Conservation (phyloP, 2,797 vertebrate species). For the Parambassis ranga region DNA sequence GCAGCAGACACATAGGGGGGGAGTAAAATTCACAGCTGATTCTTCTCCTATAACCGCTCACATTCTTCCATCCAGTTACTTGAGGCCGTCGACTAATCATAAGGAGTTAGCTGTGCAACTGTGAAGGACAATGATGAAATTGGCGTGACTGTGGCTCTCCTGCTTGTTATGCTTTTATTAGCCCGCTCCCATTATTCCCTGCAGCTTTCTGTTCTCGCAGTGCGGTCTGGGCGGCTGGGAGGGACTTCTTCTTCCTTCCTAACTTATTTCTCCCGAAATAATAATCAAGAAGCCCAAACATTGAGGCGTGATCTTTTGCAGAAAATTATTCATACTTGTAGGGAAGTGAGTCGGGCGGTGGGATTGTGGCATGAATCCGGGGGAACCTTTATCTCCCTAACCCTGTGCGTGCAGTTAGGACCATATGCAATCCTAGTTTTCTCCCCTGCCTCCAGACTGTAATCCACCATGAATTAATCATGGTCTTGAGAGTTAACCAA, state of each 20-base stretch:
- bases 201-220: constrained; percentile 31
- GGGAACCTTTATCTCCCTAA: constrained; percentile 74
- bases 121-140: constrained; percentile 72
- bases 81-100: constrained; percentile 56
- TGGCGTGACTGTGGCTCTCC: constrained; percentile 54
- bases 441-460: constrained; percentile 74
- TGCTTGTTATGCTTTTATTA: constrained; percentile 68
- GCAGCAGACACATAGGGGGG: constrained; percentile 50
- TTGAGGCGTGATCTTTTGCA: constrained; percentile 33
- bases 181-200: constrained; percentile 43
- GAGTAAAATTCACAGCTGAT: constrained; percentile 46
- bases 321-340: constrained; percentile 37
- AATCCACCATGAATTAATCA: constrained; percentile 88
- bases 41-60: constrained; percentile 15
- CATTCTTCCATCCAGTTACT: constrained; percentile 39
- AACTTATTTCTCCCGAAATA: constrained; percentile 40
- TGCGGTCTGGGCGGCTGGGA: constrained; percentile 24
- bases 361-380: constrained; percentile 66
- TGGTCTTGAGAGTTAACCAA: constrained; percentile 83
- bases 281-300: constrained; percentile 57
- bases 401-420: constrained; percentile 66
- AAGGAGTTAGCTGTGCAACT: constrained; percentile 59
- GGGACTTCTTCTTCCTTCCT: constrained; percentile 33
- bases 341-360: constrained; percentile 18
- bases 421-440: constrained; percentile 59